Conservation (phyloP, 2,113 vertebrate species). For the Zosterops borbonicus region DNA sequence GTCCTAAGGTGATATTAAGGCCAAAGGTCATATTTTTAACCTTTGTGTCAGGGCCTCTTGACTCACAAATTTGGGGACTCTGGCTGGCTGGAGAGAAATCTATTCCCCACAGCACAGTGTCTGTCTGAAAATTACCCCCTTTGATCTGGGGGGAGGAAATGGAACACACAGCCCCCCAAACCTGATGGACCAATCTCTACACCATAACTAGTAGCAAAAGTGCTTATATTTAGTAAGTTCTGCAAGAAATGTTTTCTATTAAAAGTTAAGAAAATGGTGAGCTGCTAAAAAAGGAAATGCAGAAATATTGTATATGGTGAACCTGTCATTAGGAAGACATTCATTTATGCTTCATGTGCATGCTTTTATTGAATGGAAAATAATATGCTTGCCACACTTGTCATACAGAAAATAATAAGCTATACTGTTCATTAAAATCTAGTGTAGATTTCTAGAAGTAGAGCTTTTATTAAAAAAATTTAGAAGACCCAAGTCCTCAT, state of each 20-base stretch:
- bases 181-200: background rate
- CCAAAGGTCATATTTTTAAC: background rate
- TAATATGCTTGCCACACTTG: background rate
- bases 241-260: background rate
- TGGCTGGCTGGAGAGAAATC: background rate
- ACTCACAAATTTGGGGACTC: accelerated
- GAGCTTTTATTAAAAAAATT: background rate
- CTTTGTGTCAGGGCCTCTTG: background rate
- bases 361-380: background rate
- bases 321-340: background rate
- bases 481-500: background rate
- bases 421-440: background rate
- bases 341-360: background rate
- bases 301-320: background rate
- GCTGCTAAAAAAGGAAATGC: background rate
- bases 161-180: background rate
- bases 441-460: background rate
- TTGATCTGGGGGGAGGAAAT: background rate
- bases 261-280: background rate
- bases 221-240: background rate
- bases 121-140: background rate
- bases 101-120: background rate
- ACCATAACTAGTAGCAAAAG: background rate
- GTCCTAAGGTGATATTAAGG: background rate
- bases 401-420: background rate